Evolutionary conservation across 2,888 invertebrate species (phyloP).

Genomic region (Sinodicranocentrus sp.): DNA sequence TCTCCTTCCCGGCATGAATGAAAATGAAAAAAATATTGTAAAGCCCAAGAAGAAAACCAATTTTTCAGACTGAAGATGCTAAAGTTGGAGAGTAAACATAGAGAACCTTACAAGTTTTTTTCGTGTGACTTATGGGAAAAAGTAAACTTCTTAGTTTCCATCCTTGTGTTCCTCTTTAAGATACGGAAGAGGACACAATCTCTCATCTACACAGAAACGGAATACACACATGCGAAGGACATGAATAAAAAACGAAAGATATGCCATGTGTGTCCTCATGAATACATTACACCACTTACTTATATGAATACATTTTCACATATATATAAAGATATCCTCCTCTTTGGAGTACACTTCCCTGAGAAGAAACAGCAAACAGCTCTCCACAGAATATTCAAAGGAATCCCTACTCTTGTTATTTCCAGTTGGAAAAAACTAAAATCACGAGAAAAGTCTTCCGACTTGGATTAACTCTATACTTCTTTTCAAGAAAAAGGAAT

Average conservation of each 20-base stretch:
- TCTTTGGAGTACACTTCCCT: no score
- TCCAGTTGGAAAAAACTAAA: no score
- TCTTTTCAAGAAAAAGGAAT: neutral
- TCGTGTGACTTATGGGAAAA: conserved; percentile 26
- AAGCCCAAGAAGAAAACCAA: neutral
- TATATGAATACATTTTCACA: neutral
- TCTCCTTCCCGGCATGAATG: neutral
- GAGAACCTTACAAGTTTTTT: neutral
- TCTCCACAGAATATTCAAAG: neutral
- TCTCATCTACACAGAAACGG: conserved; percentile 3
- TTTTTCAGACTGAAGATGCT: conserved; percentile 6
- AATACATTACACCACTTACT: conserved; percentile 6
- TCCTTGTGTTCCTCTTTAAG: neutral
- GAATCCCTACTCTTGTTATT: no score
- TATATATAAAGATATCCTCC: neutral
- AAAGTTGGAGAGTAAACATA: neutral
- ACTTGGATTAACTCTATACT: neutral
- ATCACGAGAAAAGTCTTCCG: neutral
- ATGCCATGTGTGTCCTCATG: conserved; percentile 13
- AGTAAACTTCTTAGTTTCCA: conserved; percentile 12
- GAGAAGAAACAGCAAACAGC: neutral
- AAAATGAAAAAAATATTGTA: neutral
- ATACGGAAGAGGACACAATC: neutral
- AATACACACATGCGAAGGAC: conserved; percentile 16
- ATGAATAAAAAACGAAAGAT: conserved; percentile 11